A percentile compares a stretch with the other conserved stretches of the same genome.
These are phyloP conservation scores for Agrotis clavis DNA, from an alignment of 2,888 invertebrate genomes.

Conservation along the genomic window DNA sequence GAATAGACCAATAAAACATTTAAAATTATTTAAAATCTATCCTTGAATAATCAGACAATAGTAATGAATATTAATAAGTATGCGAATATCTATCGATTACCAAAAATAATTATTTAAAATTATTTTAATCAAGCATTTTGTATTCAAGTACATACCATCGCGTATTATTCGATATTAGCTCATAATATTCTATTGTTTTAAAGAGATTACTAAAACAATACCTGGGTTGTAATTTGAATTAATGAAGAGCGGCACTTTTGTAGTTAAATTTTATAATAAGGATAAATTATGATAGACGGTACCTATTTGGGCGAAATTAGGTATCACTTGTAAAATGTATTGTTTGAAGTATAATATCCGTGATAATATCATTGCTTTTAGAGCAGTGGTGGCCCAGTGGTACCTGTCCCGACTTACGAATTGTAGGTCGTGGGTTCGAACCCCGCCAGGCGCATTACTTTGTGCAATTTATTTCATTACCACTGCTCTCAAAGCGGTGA, in stretches of 20 bases:
- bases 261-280: too few relatives aligned
- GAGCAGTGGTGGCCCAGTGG: too few relatives aligned
- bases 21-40: not conserved
- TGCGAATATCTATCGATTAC: not conserved
- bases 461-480: too few relatives aligned
- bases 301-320: too few relatives aligned
- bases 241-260: not conserved
- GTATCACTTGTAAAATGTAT: too few relatives aligned
- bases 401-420: too few relatives aligned
- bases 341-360: too few relatives aligned
- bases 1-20: not conserved
- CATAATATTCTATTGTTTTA: slow-evolving; percentile 11
- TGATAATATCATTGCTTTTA: too few relatives aligned
- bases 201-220: not conserved
- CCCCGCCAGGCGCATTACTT: too few relatives aligned
- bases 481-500: too few relatives aligned
- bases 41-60: slow-evolving; percentile 1
- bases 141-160: slow-evolving; percentile 15
- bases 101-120: slow-evolving; percentile 2
- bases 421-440: too few relatives aligned
- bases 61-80: slow-evolving; percentile 24
- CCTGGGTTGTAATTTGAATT: not conserved
- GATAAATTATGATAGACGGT: too few relatives aligned
- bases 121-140: slow-evolving; percentile 2
- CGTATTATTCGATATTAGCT: slow-evolving; percentile 6